Conservation (phyloP, 2,113 vertebrate species). For the Oreochromis spilurus region DNA sequence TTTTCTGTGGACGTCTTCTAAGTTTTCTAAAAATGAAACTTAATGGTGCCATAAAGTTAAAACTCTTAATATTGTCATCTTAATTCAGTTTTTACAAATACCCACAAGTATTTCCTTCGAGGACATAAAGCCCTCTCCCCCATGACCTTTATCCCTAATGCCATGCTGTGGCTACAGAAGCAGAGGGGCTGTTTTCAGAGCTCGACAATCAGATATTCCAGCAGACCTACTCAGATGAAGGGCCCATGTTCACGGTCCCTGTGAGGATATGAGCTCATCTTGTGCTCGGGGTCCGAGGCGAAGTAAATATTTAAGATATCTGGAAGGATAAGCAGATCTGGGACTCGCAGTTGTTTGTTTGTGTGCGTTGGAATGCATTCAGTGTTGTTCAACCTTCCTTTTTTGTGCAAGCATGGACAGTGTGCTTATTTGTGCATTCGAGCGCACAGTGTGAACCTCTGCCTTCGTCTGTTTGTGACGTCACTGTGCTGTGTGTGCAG, state of each 20-base stretch:
- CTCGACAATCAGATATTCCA: not conserved
- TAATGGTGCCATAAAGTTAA: not conserved
- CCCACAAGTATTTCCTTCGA: not conserved
- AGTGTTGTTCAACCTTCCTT: not conserved
- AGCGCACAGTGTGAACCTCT: not conserved
- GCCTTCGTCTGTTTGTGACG: not conserved
- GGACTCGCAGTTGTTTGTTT: not conserved
- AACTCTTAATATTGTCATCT: not conserved
- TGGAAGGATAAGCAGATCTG: not conserved
- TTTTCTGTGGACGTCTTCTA: not conserved
- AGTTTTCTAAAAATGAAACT: not conserved
- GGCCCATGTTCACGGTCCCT: not conserved
- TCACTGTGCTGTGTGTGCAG: not conserved
- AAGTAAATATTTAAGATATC: slow-evolving; percentile 10
- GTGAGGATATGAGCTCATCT: not conserved
- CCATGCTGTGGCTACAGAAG: not conserved
- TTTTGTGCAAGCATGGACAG: not conserved
- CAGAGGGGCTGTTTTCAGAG: not conserved
- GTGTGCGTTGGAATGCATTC: not conserved
- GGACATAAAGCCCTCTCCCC: not conserved
- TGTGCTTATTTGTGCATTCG: not conserved
- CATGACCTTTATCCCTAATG: not conserved
- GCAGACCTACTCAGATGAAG: not conserved
- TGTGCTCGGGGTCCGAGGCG: not conserved
- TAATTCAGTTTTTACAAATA: not conserved